These are phyloP conservation scores for Eustalomyia histrio DNA, from an alignment of 2,888 invertebrate genomes.

Conservation along the genomic window DNA sequence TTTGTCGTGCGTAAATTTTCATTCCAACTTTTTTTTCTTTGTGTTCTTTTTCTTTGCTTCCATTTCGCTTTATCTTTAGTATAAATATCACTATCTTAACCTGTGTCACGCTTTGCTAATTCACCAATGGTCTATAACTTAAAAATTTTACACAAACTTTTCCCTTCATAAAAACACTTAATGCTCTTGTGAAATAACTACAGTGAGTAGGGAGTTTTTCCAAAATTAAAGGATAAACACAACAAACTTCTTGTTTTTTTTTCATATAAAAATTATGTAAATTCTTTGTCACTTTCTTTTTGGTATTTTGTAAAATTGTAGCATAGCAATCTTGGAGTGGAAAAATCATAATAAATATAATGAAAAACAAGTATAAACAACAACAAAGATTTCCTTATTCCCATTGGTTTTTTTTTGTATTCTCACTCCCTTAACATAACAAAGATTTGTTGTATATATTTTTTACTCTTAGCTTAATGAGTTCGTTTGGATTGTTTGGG, in stretches of 20 bases:
- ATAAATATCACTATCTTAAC: conserved; percentile 23
- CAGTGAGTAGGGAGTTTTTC: conserved; percentile 5
- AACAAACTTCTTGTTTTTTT: conserved; percentile 30
- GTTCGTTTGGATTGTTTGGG: conserved; percentile 53
- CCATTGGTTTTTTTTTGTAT: neutral
- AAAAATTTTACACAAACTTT: neutral
- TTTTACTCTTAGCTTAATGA: conserved; percentile 55
- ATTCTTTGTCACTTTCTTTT: conserved; percentile 53
- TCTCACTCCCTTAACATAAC: neutral
- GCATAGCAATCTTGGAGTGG: neutral
- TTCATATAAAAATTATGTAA: conserved; percentile 56
- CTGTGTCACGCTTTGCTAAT: conserved; percentile 39
- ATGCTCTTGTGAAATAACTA: conserved; percentile 6
- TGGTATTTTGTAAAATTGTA: neutral
- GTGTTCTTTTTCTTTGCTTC: neutral
- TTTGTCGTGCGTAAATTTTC: conserved; percentile 22
- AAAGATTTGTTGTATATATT: neutral
- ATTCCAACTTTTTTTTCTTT: conserved; percentile 4
- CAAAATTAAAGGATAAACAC: conserved; percentile 50
- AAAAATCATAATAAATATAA: neutral
- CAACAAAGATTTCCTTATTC: conserved; percentile 25
- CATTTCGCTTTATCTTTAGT: neutral
- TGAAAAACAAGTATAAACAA: conserved; percentile 16
- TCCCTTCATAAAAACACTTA: conserved; percentile 3
- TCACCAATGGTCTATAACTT: conserved; percentile 30